These are phyloP conservation scores for Melanargia galathea DNA, from an alignment of 2,888 invertebrate genomes.

Conservation along the genomic window DNA sequence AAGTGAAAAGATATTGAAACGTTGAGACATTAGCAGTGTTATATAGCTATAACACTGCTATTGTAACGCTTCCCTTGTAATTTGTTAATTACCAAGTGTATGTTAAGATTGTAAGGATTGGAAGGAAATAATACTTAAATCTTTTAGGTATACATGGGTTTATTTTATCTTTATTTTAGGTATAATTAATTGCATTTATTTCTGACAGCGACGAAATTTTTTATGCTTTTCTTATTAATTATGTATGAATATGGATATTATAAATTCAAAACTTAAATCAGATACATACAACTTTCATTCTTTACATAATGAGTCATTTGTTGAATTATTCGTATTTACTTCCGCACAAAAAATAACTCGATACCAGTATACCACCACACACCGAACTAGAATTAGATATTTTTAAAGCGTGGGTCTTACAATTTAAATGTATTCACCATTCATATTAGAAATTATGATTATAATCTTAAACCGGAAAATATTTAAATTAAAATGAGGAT, in stretches of 20 bases:
- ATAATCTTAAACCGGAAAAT: constrained; percentile 18
- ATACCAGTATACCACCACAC: background rate
- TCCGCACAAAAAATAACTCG: background rate
- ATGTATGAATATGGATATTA: background rate
- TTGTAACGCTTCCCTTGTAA: background rate
- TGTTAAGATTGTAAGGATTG: too few species aligned
- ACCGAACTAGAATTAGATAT: background rate
- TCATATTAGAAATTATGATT: constrained; percentile 21
- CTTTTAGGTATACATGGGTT: background rate
- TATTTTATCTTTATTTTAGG: too few species aligned
- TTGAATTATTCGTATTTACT: background rate
- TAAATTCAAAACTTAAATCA: background rate
- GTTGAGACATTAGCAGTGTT: background rate
- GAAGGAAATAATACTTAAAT: background rate
- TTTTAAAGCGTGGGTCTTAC: constrained; percentile 1
- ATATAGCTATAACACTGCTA: too few species aligned
- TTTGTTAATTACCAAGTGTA: background rate
- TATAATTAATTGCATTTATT: too few species aligned
- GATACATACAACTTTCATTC: background rate
- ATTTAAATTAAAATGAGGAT: constrained; percentile 22
- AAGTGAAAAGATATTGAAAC: constrained; percentile 11
- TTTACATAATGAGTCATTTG: background rate
- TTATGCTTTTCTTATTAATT: too few species aligned
- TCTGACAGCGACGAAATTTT: too few species aligned
- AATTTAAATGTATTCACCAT: background rate